A percentile compares a stretch with the other conserved stretches of the same genome.
Evolutionary conservation across 1,140 invertebrate species (phyloP).

Genomic region (Neelides sp.): DNA sequence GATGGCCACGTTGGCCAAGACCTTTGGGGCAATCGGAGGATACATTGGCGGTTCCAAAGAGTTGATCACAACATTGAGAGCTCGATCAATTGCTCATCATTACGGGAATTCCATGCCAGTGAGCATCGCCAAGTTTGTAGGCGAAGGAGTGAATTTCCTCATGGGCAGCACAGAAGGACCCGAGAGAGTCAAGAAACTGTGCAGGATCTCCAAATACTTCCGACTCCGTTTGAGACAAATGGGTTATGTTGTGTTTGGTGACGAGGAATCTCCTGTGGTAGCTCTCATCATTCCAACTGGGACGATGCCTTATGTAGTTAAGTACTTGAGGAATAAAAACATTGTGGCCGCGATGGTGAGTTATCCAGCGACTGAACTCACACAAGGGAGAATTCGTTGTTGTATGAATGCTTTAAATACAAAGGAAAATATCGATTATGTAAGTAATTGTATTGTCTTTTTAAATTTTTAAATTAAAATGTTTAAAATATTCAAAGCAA

Average conservation of each 20-base stretch:
- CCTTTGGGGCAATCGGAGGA: slow-evolving; percentile 42
- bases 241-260: slow-evolving; percentile 5
- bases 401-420: slow-evolving; percentile 8
- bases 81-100: slow-evolving; percentile 65
- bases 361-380: slow-evolving; percentile 8
- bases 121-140: slow-evolving; percentile 61
- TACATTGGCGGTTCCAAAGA: slow-evolving; percentile 52
- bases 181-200: not conserved
- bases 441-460: slow-evolving; percentile 1
- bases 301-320: slow-evolving; percentile 1
- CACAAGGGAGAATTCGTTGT: slow-evolving; percentile 11
- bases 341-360: slow-evolving; percentile 8
- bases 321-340: slow-evolving; percentile 8
- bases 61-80: slow-evolving; percentile 65
- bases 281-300: slow-evolving; percentile 1
- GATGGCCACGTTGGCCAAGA: slow-evolving; percentile 47
- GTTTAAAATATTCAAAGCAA: not conserved
- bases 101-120: slow-evolving; percentile 84
- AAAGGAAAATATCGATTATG: slow-evolving; percentile 8
- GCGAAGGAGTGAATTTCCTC: slow-evolving; percentile 6
- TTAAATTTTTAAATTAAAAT: too few relatives aligned
- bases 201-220: slow-evolving; percentile 6
- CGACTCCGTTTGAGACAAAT: slow-evolving; percentile 5
- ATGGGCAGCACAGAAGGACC: not conserved
- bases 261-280: slow-evolving; percentile 6